Percentiles rank a stretch among this genome's conserved stretches.
These are phyloP conservation scores for Tinea trinotella DNA, from an alignment of 2,888 invertebrate genomes.

Conservation along the genomic window DNA sequence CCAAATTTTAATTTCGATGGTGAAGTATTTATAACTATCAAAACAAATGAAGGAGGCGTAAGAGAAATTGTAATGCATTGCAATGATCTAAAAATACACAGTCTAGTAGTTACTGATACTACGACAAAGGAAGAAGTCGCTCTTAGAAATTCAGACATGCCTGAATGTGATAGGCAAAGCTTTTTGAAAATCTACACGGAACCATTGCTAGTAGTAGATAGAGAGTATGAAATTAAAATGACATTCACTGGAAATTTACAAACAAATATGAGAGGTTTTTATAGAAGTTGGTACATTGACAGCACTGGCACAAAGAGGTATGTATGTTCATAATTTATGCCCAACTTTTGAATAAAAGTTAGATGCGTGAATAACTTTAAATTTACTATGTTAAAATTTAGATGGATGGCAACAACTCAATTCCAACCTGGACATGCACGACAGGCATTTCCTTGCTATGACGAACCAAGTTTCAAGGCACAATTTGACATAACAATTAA, in stretches of 20 bases:
- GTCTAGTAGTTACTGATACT: slow-evolving; percentile 41
- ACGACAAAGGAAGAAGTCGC: slow-evolving; percentile 35
- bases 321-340: no score
- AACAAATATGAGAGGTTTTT: slow-evolving; percentile 83
- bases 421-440: slow-evolving; percentile 86
- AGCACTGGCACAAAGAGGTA: slow-evolving; percentile 67
- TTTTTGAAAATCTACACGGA: slow-evolving; percentile 41
- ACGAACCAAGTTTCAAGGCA: slow-evolving; percentile 87
- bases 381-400: no score
- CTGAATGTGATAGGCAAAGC: slow-evolving; percentile 36
- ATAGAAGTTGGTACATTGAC: slow-evolving; percentile 81
- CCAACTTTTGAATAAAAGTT: no score
- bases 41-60: slow-evolving; percentile 29
- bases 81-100: slow-evolving; percentile 46
- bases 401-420: slow-evolving; percentile 85
- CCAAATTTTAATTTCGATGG: slow-evolving; percentile 56
- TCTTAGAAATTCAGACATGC: slow-evolving; percentile 26
- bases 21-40: slow-evolving; percentile 40
- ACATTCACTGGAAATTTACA: slow-evolving; percentile 79
- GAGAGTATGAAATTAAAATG: slow-evolving; percentile 74
- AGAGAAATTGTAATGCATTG: slow-evolving; percentile 51
- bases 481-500: slow-evolving; percentile 79
- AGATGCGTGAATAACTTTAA: not conserved
- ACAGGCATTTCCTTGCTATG: slow-evolving; percentile 89
- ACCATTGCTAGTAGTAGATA: slow-evolving; percentile 25